Base-by-base conservation (phyloP, 1,140 invertebrate species). In the Heliothis virescens region DNA sequence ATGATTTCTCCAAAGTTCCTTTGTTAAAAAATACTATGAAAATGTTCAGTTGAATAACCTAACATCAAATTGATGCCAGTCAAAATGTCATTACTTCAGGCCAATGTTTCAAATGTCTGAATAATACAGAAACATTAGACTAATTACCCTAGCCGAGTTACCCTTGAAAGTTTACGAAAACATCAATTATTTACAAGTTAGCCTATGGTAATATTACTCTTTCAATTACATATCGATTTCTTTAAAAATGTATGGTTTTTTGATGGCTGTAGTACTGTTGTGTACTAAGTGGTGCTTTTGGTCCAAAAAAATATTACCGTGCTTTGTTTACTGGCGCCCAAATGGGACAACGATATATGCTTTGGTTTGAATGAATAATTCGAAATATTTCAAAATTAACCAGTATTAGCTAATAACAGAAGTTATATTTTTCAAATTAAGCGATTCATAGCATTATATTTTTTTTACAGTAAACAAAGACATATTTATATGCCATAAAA, bases 181-280 rank as follows among this genome's bases (percentile, higher is more conserved):
- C 67, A 71, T 47, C 67, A 71, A 71, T 71, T 71, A 71, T 71
- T 53, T 71, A 71, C 29, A 29, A 71, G 48, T 71, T 71, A 71
- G 48, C 65, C 10, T 53, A 1, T 1, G 4, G 67, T 71, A 71
- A 71, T 71, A 69, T 52, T 29, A 71, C n/a, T 47, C 67, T 21
- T 29, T 71, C 12, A 52, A 10, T 16, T 16, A 29, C 16, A 7
- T 18, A 53, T 52, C 63, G 41, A 67, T 67, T 34, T 41, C 2
- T 71, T 71, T 71, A 53, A 71, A 71, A 52, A 71, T 71, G 67
- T 71, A 71, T 71, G 4, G 16, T 50, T 11, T 29, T 52, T 53
- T 52, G 12, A 53, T 50, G 21, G 63, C 1, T 41, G 18, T 48
- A 48, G 60, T 15, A 13, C 29, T 7, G 13, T 26, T 13, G 18